These are phyloP conservation scores for Rhorus exstirpatorius DNA, from an alignment of 2,888 invertebrate species.

Conservation along the genomic window DNA sequence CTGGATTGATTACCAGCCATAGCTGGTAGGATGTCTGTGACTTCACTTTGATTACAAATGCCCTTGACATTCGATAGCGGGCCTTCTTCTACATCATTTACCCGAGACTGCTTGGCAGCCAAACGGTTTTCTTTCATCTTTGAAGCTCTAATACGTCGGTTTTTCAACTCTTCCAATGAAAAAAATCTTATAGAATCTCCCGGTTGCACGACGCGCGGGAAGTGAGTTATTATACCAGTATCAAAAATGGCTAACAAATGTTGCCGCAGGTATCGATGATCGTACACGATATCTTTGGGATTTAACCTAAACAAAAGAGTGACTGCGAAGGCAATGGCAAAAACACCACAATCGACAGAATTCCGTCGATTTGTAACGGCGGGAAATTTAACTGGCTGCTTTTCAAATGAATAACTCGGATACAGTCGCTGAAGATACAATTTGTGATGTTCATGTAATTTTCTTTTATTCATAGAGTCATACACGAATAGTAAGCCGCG, in stretches of 20 bases:
- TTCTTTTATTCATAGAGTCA: conserved; percentile 20
- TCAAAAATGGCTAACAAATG: conserved; percentile 50
- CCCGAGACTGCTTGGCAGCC: no score
- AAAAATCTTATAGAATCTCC: no score
- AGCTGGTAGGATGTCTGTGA: no score
- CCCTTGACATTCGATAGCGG: no score
- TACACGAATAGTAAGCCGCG: not conserved
- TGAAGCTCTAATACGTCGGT: no score
- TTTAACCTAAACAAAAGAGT: conserved; percentile 13
- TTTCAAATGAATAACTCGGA: no score
- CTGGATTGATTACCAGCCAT: no score
- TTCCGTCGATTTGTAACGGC: conserved; percentile 50
- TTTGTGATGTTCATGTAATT: conserved; percentile 43
- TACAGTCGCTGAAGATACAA: conserved; percentile 26
- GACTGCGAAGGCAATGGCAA: conserved; percentile 41
- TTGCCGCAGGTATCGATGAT: conserved; percentile 15
- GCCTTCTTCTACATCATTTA: no score
- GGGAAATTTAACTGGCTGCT: no score
- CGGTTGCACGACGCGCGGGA: conserved; percentile 11
- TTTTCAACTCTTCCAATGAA: no score
- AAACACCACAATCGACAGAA: conserved; percentile 51
- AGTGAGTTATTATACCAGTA: conserved; percentile 4
- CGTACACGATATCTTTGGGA: conserved; percentile 25
- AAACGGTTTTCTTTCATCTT: no score
- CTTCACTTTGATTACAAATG: no score